These are phyloP conservation scores for Cavia porcellus DNA, from an alignment of 2,113 vertebrate genomes.

Conservation along the genomic window DNA sequence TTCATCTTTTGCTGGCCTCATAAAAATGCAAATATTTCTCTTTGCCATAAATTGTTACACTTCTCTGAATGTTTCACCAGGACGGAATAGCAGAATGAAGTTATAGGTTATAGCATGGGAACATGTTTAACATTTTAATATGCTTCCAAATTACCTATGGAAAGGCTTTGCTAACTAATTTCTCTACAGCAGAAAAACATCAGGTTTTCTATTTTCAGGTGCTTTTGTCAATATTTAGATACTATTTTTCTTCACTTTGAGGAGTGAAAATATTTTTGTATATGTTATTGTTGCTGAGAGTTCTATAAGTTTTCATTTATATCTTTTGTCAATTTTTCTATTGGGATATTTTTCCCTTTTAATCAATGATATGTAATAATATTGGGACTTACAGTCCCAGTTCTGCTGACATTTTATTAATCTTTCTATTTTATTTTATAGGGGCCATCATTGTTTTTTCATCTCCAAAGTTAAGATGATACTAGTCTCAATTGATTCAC, in stretches of 20 bases:
- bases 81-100: constrained; percentile 26
- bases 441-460: not conserved
- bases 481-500: not conserved
- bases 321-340: constrained; percentile 25
- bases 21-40: constrained; percentile 24
- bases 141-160: constrained; percentile 36
- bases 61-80: constrained; percentile 18
- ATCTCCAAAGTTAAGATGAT: constrained; percentile 33
- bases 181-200: not conserved
- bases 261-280: constrained; percentile 19
- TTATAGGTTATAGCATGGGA: not conserved
- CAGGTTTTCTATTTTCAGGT: not conserved
- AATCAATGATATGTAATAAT: constrained; percentile 16
- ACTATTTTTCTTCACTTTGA: constrained; percentile 54
- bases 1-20: constrained; percentile 1
- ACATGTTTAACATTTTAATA: constrained; percentile 35
- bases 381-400: not conserved
- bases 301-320: not conserved
- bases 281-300: not conserved
- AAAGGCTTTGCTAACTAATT: constrained; percentile 41
- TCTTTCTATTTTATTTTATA: constrained; percentile 49
- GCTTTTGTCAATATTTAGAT: not conserved
- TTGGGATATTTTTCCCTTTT: constrained; percentile 16
- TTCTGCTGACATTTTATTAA: not conserved
- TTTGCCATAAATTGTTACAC: constrained; percentile 2